These are phyloP conservation scores for Theropithecus gelada DNA, from an alignment of 2,113 vertebrate species.

Conservation along the genomic window DNA sequence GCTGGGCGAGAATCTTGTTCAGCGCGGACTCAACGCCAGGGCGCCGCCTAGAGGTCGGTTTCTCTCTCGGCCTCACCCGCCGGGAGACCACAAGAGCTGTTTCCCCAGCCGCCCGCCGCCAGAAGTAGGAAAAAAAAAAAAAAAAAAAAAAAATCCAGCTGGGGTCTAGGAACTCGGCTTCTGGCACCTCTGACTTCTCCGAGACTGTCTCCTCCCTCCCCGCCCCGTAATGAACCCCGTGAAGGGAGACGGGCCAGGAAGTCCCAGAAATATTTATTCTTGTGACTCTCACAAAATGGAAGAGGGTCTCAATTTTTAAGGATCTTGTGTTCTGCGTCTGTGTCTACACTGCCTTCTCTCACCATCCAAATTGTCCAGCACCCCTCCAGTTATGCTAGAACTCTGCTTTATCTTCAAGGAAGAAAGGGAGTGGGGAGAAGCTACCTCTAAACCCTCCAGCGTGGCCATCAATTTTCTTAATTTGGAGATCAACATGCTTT, in stretches of 20 bases:
- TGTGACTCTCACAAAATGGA: neutral
- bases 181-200: neutral
- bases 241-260: neutral
- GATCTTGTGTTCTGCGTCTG: neutral
- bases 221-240: neutral
- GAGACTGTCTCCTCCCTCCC: neutral
- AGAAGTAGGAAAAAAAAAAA: conserved; percentile 83
- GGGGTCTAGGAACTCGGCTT: neutral
- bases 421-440: neutral
- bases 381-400: neutral
- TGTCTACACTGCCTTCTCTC: neutral
- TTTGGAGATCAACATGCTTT: neutral
- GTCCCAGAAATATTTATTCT: neutral
- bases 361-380: neutral
- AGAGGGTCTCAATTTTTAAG: neutral
- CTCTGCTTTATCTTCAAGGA: neutral
- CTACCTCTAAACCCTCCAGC: neutral
- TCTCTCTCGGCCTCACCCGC: conserved; percentile 87
- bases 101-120: conserved; percentile 87
- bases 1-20: conserved; percentile 89
- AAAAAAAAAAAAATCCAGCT: conserved; percentile 82
- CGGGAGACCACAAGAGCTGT: conserved; percentile 88
- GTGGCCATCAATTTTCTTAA: neutral
- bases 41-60: conserved; percentile 92
- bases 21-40: conserved; percentile 91